phyloP scores from a whole-genome alignment of 2,113 vertebrate genomes.

The Ornithorhynchus anatinus region DNA sequence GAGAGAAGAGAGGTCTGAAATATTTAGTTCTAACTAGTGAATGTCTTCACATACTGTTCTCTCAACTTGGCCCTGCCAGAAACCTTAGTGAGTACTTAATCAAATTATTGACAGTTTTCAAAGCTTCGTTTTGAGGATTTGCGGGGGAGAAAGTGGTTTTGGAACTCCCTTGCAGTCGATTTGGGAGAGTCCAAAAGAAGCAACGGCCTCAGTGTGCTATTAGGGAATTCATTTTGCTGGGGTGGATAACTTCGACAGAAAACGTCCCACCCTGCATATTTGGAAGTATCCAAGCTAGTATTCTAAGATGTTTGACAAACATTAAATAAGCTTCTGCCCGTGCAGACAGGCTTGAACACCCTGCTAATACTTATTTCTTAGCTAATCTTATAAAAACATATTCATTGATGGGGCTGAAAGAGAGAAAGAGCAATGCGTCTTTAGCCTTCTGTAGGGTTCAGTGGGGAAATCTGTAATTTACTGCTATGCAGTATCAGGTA shows the following conservation, averaged over 20 bases:
- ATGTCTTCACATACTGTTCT: not conserved
- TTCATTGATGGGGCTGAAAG: not conserved
- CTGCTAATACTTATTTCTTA: not conserved
- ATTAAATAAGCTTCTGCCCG: no score
- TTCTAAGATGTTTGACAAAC: conserved; percentile 20
- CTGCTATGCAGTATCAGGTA: not conserved
- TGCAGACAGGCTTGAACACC: not conserved
- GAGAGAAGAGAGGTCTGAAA: conserved; percentile 44
- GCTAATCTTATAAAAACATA: not conserved
- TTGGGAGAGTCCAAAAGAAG: no score
- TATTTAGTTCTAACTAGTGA: conserved; percentile 37
- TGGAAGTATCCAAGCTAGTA: not conserved
- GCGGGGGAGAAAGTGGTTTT: not conserved
- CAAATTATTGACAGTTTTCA: not conserved
- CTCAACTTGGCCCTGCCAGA: not conserved
- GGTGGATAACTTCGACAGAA: no score
- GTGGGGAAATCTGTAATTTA: not conserved
- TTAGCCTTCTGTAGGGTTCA: not conserved
- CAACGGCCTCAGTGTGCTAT: no score
- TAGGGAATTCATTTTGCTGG: no score
- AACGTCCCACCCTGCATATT: no score
- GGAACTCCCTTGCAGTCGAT: no score
- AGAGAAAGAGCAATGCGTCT: no score
- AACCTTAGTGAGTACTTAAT: not conserved
- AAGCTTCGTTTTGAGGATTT: conserved; percentile 9